Conservation (phyloP, 1,140 invertebrate species). For the Zaprionus nigranus region DNA sequence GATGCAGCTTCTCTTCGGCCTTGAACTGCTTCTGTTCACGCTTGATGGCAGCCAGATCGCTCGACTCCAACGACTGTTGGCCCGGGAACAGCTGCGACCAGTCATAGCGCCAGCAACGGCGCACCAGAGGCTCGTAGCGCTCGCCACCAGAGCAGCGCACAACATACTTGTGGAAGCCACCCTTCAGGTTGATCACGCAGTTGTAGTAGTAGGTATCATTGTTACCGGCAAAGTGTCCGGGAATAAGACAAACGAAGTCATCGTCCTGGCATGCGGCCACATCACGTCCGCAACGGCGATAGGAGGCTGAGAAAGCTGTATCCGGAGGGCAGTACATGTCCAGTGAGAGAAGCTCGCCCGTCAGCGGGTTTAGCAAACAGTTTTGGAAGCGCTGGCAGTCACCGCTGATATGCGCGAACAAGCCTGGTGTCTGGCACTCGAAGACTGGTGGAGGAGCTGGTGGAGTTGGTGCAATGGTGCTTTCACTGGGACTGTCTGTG, state of each 20-base stretch:
- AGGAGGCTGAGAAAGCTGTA: slow-evolving; percentile 49
- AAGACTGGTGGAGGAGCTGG: slow-evolving; percentile 49
- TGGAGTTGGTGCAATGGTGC: slow-evolving; percentile 48
- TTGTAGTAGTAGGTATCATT: slow-evolving; percentile 68
- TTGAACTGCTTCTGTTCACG: slow-evolving; percentile 68
- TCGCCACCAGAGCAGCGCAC: slow-evolving; percentile 65
- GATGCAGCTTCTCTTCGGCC: slow-evolving; percentile 64
- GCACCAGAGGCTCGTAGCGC: slow-evolving; percentile 48
- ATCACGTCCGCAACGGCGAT: slow-evolving; percentile 61
- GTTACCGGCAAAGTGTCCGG: slow-evolving; percentile 54
- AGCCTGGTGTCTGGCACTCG: slow-evolving; percentile 48
- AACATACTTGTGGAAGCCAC: slow-evolving; percentile 67
- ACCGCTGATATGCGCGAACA: slow-evolving; percentile 47
- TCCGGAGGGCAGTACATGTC: slow-evolving; percentile 47
- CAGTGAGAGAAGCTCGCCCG: slow-evolving; percentile 28
- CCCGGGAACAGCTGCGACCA: slow-evolving; percentile 61
- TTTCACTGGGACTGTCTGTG: not conserved
- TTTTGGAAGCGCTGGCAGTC: slow-evolving; percentile 65
- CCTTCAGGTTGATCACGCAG: slow-evolving; percentile 52
- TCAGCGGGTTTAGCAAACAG: slow-evolving; percentile 44
- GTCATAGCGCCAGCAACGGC: slow-evolving; percentile 69
- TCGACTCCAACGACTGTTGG: slow-evolving; percentile 44
- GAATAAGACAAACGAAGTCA: slow-evolving; percentile 40
- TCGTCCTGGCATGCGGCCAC: slow-evolving; percentile 59
- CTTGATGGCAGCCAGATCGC: slow-evolving; percentile 71